Conservation (phyloP, 2,113 vertebrate genomes). For the Vidua chalybeata region DNA sequence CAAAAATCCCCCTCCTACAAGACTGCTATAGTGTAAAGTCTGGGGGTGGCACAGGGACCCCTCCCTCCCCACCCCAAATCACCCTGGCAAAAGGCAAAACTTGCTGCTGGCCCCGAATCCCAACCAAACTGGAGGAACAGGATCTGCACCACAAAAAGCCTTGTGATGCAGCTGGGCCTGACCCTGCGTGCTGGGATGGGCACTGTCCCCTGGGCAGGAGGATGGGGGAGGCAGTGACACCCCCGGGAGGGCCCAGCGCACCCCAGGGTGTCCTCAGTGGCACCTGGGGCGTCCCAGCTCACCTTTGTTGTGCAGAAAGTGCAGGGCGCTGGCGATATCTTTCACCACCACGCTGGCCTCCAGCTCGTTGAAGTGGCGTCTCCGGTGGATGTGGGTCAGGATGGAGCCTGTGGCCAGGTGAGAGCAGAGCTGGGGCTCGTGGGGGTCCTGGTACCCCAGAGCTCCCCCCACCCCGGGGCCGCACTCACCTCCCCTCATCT, state of each 20-base stretch:
- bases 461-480: rapidly evolving
- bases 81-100: not conserved
- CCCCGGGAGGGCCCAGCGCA: not conserved
- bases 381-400: slow-evolving; percentile 92
- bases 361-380: slow-evolving; percentile 92
- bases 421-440: not conserved
- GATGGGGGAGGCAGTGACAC: not conserved
- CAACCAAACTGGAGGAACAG: not conserved
- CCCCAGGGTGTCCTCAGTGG: not conserved
- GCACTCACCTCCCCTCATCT: slow-evolving; percentile 89
- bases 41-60: not conserved
- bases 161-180: not conserved
- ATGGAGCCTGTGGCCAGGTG: slow-evolving; percentile 81
- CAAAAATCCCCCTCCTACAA: not conserved
- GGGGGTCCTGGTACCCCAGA: rapidly evolving
- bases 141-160: not conserved
- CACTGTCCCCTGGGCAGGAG: not conserved
- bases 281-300: not conserved
- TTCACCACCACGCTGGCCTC: slow-evolving; percentile 93
- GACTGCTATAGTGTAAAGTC: not conserved
- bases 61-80: not conserved
- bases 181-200: not conserved
- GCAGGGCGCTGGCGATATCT: slow-evolving; percentile 94
- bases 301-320: slow-evolving; percentile 99
- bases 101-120: not conserved